These are phyloP conservation scores for Oncorhynchus keta DNA, from an alignment of 2,113 vertebrate species.

Conservation along the genomic window DNA sequence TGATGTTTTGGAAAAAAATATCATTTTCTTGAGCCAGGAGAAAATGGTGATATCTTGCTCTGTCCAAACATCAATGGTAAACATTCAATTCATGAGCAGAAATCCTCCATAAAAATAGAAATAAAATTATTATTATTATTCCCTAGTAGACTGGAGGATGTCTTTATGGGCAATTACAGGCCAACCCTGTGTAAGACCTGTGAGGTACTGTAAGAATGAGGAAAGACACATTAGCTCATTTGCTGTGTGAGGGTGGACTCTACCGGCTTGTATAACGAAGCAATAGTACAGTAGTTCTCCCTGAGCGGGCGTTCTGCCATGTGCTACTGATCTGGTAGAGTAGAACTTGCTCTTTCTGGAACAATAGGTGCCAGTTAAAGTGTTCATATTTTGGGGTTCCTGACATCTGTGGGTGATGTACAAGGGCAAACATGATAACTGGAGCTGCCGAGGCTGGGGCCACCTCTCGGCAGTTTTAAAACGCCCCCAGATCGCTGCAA, in stretches of 20 bases:
- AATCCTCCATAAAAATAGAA: neutral
- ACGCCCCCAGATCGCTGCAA: constrained; percentile 59
- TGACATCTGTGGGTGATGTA: constrained; percentile 44
- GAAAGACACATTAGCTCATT: constrained; percentile 14
- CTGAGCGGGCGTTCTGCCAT: constrained; percentile 48
- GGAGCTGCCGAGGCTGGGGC: constrained; percentile 29
- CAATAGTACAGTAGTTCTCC: constrained; percentile 56
- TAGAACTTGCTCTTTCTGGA: constrained; percentile 36
- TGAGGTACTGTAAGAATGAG: neutral
- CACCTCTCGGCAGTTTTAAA: constrained; percentile 41
- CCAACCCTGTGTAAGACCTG: neutral
- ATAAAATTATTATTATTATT: neutral
- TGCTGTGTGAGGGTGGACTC: neutral
- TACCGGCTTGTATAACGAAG: constrained; percentile 48
- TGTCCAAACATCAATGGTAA: neutral
- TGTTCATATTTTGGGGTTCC: constrained; percentile 32
- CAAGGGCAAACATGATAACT: constrained; percentile 38
- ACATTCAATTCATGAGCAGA: neutral
- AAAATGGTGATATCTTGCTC: neutral
- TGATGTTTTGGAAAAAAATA: neutral
- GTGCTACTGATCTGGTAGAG: constrained; percentile 60
- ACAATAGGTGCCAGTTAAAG: constrained; percentile 60
- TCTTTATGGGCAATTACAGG: neutral
- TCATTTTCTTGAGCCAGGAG: neutral
- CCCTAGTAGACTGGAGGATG: neutral